Conservation (phyloP, 2,113 vertebrate genomes). For the Bettongia penicillata region DNA sequence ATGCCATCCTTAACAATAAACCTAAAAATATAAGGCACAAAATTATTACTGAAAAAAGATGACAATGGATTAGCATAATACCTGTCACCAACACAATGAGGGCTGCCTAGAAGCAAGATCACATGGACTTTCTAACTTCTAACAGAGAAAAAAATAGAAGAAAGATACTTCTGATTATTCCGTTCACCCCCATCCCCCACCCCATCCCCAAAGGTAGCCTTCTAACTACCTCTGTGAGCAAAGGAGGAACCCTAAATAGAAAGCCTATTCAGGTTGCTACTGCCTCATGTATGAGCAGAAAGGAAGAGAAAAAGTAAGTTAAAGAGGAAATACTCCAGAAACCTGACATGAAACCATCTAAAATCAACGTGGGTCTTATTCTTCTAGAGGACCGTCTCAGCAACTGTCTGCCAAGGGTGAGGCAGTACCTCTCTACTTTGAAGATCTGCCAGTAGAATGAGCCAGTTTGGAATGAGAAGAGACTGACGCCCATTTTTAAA, state of each 20-base stretch:
- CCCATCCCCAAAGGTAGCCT: not conserved
- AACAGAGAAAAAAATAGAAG: not conserved
- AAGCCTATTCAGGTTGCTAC: not conserved
- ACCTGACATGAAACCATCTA: not conserved
- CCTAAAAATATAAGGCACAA: not conserved
- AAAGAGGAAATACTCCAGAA: not conserved
- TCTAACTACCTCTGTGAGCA: not conserved
- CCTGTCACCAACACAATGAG: not conserved
- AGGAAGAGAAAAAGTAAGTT: not conserved
- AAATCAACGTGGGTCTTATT: not conserved
- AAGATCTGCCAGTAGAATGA: not conserved
- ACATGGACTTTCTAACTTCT: not conserved
- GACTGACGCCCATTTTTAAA: too few species aligned
- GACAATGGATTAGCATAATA: not conserved
- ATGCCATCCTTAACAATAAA: not conserved
- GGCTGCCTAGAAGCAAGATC: not conserved
- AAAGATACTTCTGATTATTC: not conserved
- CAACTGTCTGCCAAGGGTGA: not conserved
- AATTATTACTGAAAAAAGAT: not conserved
- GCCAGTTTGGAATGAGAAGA: not conserved
- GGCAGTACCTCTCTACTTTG: not conserved
- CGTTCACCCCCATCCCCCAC: too few species aligned
- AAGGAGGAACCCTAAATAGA: not conserved
- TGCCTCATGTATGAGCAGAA: not conserved
- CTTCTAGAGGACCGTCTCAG: not conserved